Evolutionary conservation across 1,140 invertebrate species (phyloP).

Genomic region (Acyrthosiphon pisum): DNA sequence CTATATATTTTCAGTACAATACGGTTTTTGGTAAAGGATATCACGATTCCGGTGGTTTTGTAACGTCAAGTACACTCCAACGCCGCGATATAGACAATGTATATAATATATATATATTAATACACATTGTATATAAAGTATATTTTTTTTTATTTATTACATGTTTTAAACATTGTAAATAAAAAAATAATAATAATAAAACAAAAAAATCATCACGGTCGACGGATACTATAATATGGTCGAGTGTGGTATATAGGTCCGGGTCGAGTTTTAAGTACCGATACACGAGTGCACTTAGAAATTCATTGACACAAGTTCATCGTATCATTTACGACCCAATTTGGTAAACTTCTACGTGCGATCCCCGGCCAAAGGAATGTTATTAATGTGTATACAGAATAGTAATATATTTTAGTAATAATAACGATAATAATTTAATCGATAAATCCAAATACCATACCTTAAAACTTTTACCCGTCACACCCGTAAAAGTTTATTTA

Average conservation of each 20-base stretch:
- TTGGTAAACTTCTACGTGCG: neutral
- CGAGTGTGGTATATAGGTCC: neutral
- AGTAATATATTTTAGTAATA: neutral
- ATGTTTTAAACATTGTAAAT: constrained; percentile 20
- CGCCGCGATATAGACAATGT: neutral
- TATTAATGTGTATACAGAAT: neutral
- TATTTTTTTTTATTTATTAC: neutral
- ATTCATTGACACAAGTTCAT: neutral
- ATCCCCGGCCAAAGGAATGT: neutral
- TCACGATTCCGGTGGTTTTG: constrained; percentile 37
- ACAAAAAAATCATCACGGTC: neutral
- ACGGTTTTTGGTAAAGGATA: constrained; percentile 18
- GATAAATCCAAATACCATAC: neutral
- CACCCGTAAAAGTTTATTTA: neutral
- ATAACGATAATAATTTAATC: neutral
- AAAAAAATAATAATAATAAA: neutral
- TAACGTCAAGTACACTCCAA: neutral
- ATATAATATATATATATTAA: neutral
- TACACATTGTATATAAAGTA: too few species aligned
- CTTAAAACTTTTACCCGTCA: neutral
- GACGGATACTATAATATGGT: neutral
- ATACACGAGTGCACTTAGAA: constrained; percentile 24
- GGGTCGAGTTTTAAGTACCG: constrained; percentile 33
- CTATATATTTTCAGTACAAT: neutral
- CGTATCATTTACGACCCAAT: constrained; percentile 19